phyloP scores from a whole-genome alignment of 1,140 invertebrate genomes.

The Forficula auricularia region DNA sequence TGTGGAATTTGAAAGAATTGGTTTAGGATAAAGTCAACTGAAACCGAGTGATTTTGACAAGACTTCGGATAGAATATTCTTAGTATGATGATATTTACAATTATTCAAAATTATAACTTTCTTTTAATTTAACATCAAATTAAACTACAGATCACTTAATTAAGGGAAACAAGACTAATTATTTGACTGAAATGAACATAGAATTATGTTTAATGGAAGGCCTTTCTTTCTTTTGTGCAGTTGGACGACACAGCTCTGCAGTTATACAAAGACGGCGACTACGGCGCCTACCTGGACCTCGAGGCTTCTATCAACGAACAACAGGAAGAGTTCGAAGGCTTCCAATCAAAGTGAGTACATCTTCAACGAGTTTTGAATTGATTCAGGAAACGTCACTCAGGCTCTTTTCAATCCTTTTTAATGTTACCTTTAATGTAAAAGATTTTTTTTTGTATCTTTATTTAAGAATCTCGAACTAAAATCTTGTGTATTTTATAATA shows the following conservation, averaged over 20 bases:
- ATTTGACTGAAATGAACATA: too few relatives aligned
- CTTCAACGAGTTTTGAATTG: slow-evolving; percentile 1
- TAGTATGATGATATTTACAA: too few relatives aligned
- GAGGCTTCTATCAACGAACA: slow-evolving; percentile 90
- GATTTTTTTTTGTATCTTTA: background rate
- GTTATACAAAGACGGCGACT: slow-evolving; percentile 89
- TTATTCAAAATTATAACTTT: too few relatives aligned
- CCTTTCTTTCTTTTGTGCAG: slow-evolving; percentile 39
- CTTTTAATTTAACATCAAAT: background rate
- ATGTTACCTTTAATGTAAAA: background rate
- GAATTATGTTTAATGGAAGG: slow-evolving; percentile 5
- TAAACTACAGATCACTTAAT: background rate
- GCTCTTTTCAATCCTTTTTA: too few relatives aligned
- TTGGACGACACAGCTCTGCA: slow-evolving; percentile 90
- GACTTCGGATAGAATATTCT: too few relatives aligned
- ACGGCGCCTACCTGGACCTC: slow-evolving; percentile 87
- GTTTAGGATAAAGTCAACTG: too few relatives aligned
- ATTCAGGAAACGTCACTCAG: too few relatives aligned
- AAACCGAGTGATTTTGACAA: too few relatives aligned
- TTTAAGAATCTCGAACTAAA: background rate
- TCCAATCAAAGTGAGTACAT: slow-evolving; percentile 78
- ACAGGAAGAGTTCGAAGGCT: slow-evolving; percentile 86
- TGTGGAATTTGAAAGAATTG: too few relatives aligned
- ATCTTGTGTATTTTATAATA: too few relatives aligned
- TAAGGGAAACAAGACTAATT: background rate